Conservation (phyloP, 2,888 invertebrate genomes). For the Tanypteryx hageni region DNA sequence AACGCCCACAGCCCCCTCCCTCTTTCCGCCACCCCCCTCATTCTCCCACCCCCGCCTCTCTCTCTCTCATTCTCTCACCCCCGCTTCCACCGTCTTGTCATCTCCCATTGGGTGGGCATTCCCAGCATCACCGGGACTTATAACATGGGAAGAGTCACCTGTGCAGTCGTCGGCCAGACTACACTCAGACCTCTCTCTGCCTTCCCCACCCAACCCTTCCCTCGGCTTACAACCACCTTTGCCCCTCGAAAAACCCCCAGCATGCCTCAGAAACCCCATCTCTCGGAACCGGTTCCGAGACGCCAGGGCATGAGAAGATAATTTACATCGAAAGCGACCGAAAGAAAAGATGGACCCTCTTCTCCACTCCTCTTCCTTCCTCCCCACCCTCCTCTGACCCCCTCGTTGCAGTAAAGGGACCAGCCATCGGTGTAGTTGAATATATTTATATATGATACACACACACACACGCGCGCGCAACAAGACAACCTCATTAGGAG, state of each 20-base stretch:
- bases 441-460: no score
- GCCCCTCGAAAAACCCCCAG: no score
- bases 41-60: neutral
- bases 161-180: neutral
- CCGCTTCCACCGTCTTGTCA: neutral
- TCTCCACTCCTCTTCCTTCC: neutral
- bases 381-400: neutral
- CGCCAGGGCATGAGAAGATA: neutral
- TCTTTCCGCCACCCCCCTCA: neutral
- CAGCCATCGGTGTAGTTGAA: no score
- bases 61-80: neutral
- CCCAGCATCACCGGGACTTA: neutral
- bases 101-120: constrained; percentile 1
- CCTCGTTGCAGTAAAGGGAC: no score
- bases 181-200: neutral
- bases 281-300: neutral
- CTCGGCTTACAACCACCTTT: no score
- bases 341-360: constrained; percentile 3
- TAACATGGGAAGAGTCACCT: neutral
- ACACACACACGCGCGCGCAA: neutral
- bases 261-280: neutral
- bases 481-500: neutral
- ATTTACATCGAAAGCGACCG: neutral
- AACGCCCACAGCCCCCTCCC: no score
- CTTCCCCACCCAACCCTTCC: neutral